A percentile compares a stretch with the other conserved stretches of the same genome.
These are phyloP conservation scores for Hydropotes inermis DNA, from an alignment of 2,113 vertebrate species.

Conservation along the genomic window DNA sequence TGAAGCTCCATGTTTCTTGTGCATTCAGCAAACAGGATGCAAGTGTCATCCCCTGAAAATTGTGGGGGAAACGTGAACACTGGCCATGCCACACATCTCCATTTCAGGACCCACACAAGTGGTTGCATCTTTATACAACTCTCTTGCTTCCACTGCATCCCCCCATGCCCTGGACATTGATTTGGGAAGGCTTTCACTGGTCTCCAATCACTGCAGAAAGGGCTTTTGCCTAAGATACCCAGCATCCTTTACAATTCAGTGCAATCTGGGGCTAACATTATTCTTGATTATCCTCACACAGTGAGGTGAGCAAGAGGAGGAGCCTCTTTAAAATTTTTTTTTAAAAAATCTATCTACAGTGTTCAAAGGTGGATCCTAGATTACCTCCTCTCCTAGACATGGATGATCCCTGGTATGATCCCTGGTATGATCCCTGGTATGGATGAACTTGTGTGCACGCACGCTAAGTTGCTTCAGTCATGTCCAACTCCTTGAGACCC, in stretches of 20 bases:
- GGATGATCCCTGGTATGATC: background rate
- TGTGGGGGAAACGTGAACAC: background rate
- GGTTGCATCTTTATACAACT: background rate
- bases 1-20: background rate
- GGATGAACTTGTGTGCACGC: accelerated
- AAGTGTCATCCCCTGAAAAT: background rate
- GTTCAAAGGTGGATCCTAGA: background rate
- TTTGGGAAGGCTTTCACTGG: background rate
- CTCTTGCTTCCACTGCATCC: background rate
- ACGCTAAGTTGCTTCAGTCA: background rate
- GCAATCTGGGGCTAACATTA: background rate
- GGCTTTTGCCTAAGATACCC: background rate
- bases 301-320: background rate
- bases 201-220: background rate
- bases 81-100: background rate
- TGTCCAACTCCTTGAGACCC: background rate
- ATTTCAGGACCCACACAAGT: background rate
- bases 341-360: background rate
- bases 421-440: background rate
- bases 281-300: background rate
- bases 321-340: background rate
- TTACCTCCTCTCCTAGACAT: background rate
- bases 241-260: background rate
- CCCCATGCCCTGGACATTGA: background rate
- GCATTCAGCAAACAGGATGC: background rate